Evolutionary conservation across 1,140 invertebrate genomes (phyloP), one percentile per base, ranked within the genome.

Genomic region (Apis dorsata): DNA sequence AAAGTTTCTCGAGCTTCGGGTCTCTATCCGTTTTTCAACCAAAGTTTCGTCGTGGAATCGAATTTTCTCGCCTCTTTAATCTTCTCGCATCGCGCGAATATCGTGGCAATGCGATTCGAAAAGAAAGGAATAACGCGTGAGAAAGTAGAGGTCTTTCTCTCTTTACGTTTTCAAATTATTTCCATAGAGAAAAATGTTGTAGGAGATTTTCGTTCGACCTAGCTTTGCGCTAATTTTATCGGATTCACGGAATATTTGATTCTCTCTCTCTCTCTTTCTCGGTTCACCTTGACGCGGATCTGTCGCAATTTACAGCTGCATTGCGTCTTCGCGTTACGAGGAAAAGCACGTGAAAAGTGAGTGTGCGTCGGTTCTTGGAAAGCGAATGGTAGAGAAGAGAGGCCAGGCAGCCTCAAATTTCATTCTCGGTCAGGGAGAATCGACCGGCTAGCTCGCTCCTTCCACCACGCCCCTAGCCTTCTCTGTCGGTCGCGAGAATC

Each of bases 281-380:
- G 44, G 51, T 11, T 63, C 57, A 69, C 80, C 80, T 81, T 77
- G 73, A 17, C 49, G 70, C 5, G 8, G 34, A 75, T 75, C 73
- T 34, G 80, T 44, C 24, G 73, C 63, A 51, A 81, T 57, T 83
- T 68, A 60, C 55, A 19, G 59, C 63, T 34, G 34, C 65, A 70
- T 84, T 77, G 71, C 62, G 72, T 73, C 75, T 78, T 21, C 63
- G 34, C 34, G 74, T 65, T 87, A 88, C 86, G 70, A n/a, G 28
- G 86, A 88, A 88, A 85, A 78, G 63, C 84, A 66, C 86, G 83
- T 88, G 66, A 78, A 82, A 87, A 87, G 86, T 85, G 62, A 59
- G 49, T 21, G 15, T n/a, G 10, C 63, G 10, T 4, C 34, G 21
- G 2, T 88, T 88, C 86, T 79, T 19, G 65, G 86, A 87, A 88